Conservation (phyloP, 2,797 vertebrate genomes). For the Peromyscus melanophrys region DNA sequence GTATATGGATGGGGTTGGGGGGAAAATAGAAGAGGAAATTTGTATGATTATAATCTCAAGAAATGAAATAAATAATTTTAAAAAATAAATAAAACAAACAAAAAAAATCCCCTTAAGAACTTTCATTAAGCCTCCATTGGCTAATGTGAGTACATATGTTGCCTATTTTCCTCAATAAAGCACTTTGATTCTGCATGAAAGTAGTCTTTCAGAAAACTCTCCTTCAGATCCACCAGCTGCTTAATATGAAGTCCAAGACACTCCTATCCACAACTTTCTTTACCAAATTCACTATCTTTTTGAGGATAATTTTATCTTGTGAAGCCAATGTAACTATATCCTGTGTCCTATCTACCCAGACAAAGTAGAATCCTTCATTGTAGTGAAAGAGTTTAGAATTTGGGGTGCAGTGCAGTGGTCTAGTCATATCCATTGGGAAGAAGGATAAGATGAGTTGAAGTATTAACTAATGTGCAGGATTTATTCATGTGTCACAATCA, state of each 20-base stretch:
- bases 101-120: background rate
- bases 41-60: background rate
- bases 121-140: background rate
- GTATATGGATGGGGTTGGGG: background rate
- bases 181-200: background rate
- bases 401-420: background rate
- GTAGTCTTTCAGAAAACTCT: background rate
- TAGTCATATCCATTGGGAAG: background rate
- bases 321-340: background rate
- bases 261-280: background rate
- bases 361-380: background rate
- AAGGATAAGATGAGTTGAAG: background rate
- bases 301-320: background rate
- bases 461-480: background rate
- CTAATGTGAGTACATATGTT: background rate
- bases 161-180: background rate
- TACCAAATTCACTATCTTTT: background rate
- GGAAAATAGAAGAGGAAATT: background rate
- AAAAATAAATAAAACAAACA: background rate
- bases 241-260: background rate
- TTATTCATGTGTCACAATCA: background rate
- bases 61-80: background rate
- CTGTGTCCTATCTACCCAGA: background rate
- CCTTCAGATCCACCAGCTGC: rapidly evolving
- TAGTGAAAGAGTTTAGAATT: background rate